These are phyloP conservation scores for Venturia canescens DNA, from an alignment of 1,140 invertebrate genomes.

Conservation along the genomic window DNA sequence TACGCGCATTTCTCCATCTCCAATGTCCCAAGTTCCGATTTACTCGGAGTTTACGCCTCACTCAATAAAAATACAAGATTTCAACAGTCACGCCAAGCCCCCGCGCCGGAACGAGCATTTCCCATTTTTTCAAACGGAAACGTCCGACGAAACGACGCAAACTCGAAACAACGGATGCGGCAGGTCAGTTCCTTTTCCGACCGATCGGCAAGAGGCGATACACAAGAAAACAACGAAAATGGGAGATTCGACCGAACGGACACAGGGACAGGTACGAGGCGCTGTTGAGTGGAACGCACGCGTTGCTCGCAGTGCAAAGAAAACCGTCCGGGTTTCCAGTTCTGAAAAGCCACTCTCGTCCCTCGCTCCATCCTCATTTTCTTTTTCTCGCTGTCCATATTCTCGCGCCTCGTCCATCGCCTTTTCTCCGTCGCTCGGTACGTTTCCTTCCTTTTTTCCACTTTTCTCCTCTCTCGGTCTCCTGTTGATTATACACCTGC, in stretches of 20 bases:
- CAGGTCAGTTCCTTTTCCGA: too few species aligned
- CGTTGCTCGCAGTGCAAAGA: constrained; percentile 10
- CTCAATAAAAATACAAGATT: too few species aligned
- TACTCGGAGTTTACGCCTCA: too few species aligned
- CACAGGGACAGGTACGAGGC: background rate
- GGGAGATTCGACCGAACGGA: background rate
- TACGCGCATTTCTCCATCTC: background rate
- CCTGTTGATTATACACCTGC: background rate
- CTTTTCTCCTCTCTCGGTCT: background rate
- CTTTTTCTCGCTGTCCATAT: background rate
- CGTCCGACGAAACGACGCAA: too few species aligned
- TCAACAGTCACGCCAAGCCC: too few species aligned
- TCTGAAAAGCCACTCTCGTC: constrained; percentile 6
- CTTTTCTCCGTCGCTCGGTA: background rate
- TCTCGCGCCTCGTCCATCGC: background rate
- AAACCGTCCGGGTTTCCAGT: constrained; percentile 18
- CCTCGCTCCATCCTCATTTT: background rate
- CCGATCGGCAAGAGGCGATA: background rate
- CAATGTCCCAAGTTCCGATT: background rate
- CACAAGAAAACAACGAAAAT: background rate
- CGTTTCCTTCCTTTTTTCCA: background rate
- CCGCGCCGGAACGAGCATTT: too few species aligned
- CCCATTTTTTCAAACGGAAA: too few species aligned
- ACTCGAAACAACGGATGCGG: too few species aligned
- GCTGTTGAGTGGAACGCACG: constrained; percentile 20